A percentile compares a stretch with the other conserved stretches of the same genome.
phyloP scores from a whole-genome alignment of 2,888 invertebrate genomes.

The Drosophila barbarae region DNA sequence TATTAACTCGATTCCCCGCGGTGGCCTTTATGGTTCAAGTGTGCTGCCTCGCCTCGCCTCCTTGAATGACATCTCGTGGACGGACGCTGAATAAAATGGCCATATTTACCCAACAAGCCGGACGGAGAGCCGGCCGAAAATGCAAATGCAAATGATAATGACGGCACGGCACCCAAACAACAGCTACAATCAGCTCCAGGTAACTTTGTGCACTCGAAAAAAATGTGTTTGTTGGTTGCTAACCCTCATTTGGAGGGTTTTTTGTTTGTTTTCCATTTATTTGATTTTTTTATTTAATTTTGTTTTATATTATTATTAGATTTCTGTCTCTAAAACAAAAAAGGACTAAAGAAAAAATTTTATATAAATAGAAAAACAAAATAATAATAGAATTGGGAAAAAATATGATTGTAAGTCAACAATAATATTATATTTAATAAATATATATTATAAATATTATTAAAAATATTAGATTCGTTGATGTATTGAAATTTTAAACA shows the following conservation, averaged over 20 bases:
- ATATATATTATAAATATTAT: too few species aligned
- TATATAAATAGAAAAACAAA: too few species aligned
- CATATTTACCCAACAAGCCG: constrained; percentile 35
- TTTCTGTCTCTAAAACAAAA: too few species aligned
- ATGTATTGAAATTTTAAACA: too few species aligned
- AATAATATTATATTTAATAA: too few species aligned
- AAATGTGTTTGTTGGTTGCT: neutral
- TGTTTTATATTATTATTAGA: too few species aligned
- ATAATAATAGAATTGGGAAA: too few species aligned
- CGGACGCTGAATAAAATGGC: constrained; percentile 37
- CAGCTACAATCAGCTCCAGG: constrained; percentile 19
- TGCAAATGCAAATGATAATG: constrained; percentile 48
- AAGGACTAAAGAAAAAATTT: too few species aligned
- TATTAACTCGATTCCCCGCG: neutral
- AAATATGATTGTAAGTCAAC: too few species aligned
- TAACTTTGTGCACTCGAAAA: neutral
- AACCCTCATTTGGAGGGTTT: neutral
- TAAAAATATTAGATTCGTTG: too few species aligned
- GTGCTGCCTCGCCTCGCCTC: neutral
- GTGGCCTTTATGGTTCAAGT: constrained; percentile 22
- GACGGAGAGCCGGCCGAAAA: constrained; percentile 32
- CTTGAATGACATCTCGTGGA: constrained; percentile 32
- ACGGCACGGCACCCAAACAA: constrained; percentile 36
- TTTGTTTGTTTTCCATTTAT: too few species aligned
- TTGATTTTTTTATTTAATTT: too few species aligned